Base-by-base conservation (phyloP, 2,113 vertebrate genomes). In the Grallaria varia region DNA sequence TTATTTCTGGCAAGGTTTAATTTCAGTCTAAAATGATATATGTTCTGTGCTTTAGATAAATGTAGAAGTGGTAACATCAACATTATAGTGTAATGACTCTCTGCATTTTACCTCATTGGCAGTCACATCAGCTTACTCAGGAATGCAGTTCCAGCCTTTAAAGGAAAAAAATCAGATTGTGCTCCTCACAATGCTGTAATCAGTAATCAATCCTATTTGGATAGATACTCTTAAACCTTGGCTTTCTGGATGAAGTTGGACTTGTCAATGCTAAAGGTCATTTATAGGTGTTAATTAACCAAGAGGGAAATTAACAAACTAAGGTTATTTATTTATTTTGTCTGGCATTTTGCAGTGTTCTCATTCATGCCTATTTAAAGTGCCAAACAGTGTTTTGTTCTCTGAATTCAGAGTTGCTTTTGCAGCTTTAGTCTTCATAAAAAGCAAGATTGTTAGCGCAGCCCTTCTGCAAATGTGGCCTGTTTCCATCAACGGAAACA, bases 201-300 rank as follows among this genome's bases (percentile, higher is more conserved):
- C 96, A 97, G 96, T 97, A 97, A 98, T 98, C 98, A 98, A 96
- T 98, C 96, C 96, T 96, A 76, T 95, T 97, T 97, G 96, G 96
- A 97, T 97, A 96, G 97, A 97, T 97, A 94, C 96, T 93, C 85
- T 95, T 96, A 97, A 98, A 98, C 98, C 95, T 98, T 98, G 97
- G 96, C 98, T 98, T 98, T 98, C 95, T 98, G 97, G 97, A 98
- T 98, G 97, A 98, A 98, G 98, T 98, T 98, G 95, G 97, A 98
- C 96, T 97, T 98, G 97, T 98, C 97, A 96, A 53, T 97, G 95
- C 93, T 97, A 98, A 98, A 98, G 98, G 98, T 98, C 98, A 98
- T 91, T 96, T 97, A 96, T 96, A 97, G 98, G 97, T 98, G 98
- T 98, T 99, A 98, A 99, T 99, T 99, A 99, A 98, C 98, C 98